Evolutionary conservation across 2,888 invertebrate species (phyloP).

Genomic region (Boloria selene): DNA sequence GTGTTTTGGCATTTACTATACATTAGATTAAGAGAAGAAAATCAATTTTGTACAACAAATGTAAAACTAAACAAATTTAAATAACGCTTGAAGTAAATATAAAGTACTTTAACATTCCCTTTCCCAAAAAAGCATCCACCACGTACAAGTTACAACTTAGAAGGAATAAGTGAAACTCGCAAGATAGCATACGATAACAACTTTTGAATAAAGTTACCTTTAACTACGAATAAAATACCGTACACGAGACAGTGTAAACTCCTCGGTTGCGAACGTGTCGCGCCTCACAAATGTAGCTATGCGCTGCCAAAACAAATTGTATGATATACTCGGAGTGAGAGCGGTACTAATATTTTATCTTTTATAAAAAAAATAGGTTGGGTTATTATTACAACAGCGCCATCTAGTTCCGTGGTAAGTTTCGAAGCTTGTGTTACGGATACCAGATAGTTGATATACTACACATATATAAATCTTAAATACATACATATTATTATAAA

Average conservation of each 20-base stretch:
- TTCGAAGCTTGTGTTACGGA: too few species aligned
- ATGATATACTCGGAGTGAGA: slow-evolving; percentile 5
- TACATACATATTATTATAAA: too few species aligned
- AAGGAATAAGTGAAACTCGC: slow-evolving; percentile 6
- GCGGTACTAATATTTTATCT: background rate
- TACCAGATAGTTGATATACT: too few species aligned
- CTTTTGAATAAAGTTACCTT: slow-evolving; percentile 33
- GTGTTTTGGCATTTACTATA: too few species aligned
- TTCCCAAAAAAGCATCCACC: background rate
- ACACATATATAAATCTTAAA: too few species aligned
- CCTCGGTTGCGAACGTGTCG: slow-evolving; percentile 31
- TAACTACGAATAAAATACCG: slow-evolving; percentile 37
- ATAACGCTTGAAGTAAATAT: too few species aligned
- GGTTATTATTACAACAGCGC: too few species aligned
- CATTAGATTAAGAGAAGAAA: too few species aligned
- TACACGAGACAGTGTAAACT: slow-evolving; percentile 25
- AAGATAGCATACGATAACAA: slow-evolving; percentile 27
- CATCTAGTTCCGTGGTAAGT: too few species aligned
- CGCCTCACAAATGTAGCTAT: slow-evolving; percentile 26
- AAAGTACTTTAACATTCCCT: background rate
- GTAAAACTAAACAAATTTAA: too few species aligned
- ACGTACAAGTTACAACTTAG: slow-evolving; percentile 3
- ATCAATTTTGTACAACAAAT: too few species aligned
- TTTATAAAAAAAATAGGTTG: too few species aligned
- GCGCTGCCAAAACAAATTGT: slow-evolving; percentile 21